These are phyloP conservation scores for Leptestheria dahalacensis DNA, from an alignment of 1,140 invertebrate genomes.

Conservation along the genomic window DNA sequence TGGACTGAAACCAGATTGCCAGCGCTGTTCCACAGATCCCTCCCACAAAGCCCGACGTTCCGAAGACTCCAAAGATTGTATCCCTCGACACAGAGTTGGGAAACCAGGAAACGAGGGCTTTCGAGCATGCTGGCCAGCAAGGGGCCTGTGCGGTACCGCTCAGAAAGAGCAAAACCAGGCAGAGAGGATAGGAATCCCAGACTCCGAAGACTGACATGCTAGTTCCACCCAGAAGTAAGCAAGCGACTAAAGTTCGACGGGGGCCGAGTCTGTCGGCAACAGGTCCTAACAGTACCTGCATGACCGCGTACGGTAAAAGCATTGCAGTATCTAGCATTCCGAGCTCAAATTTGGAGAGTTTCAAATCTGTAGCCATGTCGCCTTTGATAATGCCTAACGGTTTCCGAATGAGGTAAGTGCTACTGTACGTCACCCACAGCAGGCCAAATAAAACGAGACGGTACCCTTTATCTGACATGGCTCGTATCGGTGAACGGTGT, in stretches of 20 bases:
- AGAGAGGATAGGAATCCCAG: slow-evolving; percentile 27
- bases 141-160: slow-evolving; percentile 35
- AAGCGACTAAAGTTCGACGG: slow-evolving; percentile 29
- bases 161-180: slow-evolving; percentile 31
- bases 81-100: slow-evolving; percentile 29
- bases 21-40: slow-evolving; percentile 35
- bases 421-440: slow-evolving; percentile 33
- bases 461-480: slow-evolving; percentile 14
- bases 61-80: slow-evolving; percentile 35
- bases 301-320: slow-evolving; percentile 35
- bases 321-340: slow-evolving; percentile 35
- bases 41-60: slow-evolving; percentile 35
- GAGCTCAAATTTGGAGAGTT: slow-evolving; percentile 26
- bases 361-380: slow-evolving; percentile 28
- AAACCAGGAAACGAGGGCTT: slow-evolving; percentile 33
- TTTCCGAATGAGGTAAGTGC: slow-evolving; percentile 33
- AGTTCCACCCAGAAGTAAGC: slow-evolving; percentile 30
- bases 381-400: slow-evolving; percentile 35
- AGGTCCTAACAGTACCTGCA: slow-evolving; percentile 32
- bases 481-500: slow-evolving; percentile 2
- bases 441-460: slow-evolving; percentile 27
- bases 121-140: slow-evolving; percentile 35
- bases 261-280: slow-evolving; percentile 34
- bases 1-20: slow-evolving; percentile 32
- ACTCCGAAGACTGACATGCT: slow-evolving; percentile 34